Base-by-base conservation (phyloP, 2,797 vertebrate species). In the Cottoperca gobio region DNA sequence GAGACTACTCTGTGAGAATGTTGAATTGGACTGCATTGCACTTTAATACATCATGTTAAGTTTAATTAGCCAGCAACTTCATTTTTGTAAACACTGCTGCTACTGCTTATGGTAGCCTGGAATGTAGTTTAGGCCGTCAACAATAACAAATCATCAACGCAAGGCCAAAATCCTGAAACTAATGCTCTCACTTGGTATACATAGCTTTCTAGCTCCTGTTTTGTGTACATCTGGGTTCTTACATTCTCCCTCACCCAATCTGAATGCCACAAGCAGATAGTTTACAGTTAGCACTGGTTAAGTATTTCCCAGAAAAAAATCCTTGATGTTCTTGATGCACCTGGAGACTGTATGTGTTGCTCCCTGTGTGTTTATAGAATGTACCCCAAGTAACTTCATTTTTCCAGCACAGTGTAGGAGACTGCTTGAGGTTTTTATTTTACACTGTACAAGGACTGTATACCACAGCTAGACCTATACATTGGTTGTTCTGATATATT, bases 301-400 rank as follows among this genome's bases (percentile, higher is more conserved):
- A 54, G 10, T 33, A 26, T 45, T 57, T 64, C 2, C 24, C 6
- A 21, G 11, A 5, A 69, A 73, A 21, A 17, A 54, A 3, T 35
- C 14, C 39, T 45, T 7, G 1, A 43, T 17, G 49, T 6, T 45
- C 63, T 71, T 65, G 31, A 57, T 55, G 57, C 58, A 82, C 35
- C 50, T 62, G 50, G 14, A 66, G 62, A 24, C 9, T 33, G 10
- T 39, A 2, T 46, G 8, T 76, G 35, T 33, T 35, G 16, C 33
- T 49, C 0, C 23, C 13, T 69, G 10, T 13, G 24, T 52, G 59
- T 66, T 6, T 31, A 33, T 62, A 33, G 7, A 4, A 58, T 58
- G 28, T 31, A 19, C 14, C 42, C 8, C 39, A 59, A 42, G 14
- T 42, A 26, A 59, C 42, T 61, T 8, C 16, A 3, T 19, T 43